Evolutionary conservation across 2,797 vertebrate species (phyloP).

Genomic region (Yasuhikotakia modesta): DNA sequence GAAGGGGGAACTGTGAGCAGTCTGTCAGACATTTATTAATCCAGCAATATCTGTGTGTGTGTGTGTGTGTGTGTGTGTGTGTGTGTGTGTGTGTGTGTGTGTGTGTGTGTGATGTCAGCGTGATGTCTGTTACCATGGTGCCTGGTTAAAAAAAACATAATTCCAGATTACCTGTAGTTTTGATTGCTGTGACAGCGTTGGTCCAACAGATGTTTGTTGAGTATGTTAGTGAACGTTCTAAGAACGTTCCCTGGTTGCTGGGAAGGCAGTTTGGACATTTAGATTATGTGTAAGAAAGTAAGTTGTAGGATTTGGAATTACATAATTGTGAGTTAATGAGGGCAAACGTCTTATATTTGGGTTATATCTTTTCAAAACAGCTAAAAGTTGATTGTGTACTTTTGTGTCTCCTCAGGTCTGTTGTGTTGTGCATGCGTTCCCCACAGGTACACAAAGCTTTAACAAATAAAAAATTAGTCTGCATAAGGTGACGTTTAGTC

Average conservation of each 20-base stretch:
- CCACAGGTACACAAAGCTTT: not conserved
- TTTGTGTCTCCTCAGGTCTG: not conserved
- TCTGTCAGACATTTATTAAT: conserved; percentile 69
- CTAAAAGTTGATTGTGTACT: not conserved
- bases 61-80: conserved; percentile 50
- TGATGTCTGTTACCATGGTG: conserved; percentile 66
- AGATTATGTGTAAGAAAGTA: not conserved
- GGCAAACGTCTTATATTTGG: not conserved
- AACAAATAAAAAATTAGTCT: not conserved
- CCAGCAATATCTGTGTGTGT: conserved; percentile 62
- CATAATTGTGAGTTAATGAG: not conserved
- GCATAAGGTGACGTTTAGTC: conserved; percentile 2
- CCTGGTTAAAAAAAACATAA: conserved; percentile 62
- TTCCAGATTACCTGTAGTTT: conserved; percentile 61
- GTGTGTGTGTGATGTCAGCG: conserved; percentile 54
- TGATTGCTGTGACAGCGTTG: conserved; percentile 62
- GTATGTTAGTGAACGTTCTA: no score
- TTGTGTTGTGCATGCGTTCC: not conserved
- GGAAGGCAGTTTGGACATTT: not conserved
- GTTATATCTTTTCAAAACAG: not conserved
- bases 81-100: conserved; percentile 53
- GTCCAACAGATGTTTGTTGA: not conserved
- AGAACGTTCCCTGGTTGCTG: no score
- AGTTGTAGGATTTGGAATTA: not conserved
- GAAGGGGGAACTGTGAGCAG: conserved; percentile 60